phyloP scores from a whole-genome alignment of 2,113 vertebrate genomes.

The Hiodon alosoides region DNA sequence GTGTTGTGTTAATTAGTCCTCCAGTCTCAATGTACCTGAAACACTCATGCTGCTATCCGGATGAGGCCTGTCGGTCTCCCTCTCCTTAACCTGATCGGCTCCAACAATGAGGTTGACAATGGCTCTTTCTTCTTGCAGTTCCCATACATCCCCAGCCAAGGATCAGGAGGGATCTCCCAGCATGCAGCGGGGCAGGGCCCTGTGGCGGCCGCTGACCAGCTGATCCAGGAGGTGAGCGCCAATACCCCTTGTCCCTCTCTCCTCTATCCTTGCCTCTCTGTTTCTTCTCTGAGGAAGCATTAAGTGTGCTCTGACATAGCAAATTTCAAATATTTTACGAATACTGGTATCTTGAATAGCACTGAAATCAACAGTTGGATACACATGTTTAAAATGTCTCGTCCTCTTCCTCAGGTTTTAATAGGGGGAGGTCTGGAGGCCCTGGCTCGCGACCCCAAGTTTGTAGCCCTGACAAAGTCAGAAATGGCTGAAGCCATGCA shows the following conservation, averaged over 20 bases:
- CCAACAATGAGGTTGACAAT: too few relatives aligned
- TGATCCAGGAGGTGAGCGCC: conserved; percentile 74
- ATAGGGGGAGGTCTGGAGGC: conserved; percentile 58
- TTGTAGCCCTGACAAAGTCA: conserved; percentile 57
- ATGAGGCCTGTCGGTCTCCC: too few relatives aligned
- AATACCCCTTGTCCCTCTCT: background rate
- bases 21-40: too few relatives aligned
- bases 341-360: background rate
- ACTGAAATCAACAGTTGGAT: background rate
- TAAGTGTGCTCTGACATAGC: background rate
- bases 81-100: too few relatives aligned
- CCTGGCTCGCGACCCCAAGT: conserved; percentile 61
- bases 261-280: too few relatives aligned
- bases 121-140: conserved; percentile 43
- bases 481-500: conserved; percentile 72
- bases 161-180: conserved; percentile 36
- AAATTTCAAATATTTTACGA: background rate
- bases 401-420: conserved; percentile 61
- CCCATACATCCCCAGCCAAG: conserved; percentile 43
- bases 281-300: background rate
- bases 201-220: conserved; percentile 59
- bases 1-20: too few relatives aligned
- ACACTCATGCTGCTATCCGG: too few relatives aligned
- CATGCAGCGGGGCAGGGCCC: background rate
- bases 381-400: background rate